phyloP scores from a whole-genome alignment of 1,140 invertebrate genomes.

The Oedothorax gibbosus region DNA sequence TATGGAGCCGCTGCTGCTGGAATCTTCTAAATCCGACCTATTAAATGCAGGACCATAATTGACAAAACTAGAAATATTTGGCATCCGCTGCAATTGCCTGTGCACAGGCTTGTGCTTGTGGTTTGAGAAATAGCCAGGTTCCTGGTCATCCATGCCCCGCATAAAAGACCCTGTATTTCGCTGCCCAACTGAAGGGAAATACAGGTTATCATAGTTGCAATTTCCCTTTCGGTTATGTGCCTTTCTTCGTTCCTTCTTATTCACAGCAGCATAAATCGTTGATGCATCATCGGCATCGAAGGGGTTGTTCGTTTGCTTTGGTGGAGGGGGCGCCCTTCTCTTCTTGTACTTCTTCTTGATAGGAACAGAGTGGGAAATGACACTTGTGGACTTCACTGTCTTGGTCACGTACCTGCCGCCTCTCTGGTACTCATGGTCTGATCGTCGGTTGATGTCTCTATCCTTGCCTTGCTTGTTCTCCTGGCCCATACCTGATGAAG shows the following conservation, averaged over 20 bases:
- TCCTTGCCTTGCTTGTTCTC: no score
- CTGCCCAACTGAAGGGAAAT: not conserved
- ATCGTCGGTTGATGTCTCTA: not conserved
- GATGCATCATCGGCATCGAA: not conserved
- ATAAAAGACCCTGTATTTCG: not conserved
- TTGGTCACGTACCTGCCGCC: constrained; percentile 5
- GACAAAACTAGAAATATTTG: not conserved
- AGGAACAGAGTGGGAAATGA: not conserved
- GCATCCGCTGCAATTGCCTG: not conserved
- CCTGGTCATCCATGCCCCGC: not conserved
- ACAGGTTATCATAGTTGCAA: not conserved
- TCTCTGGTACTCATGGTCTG: not conserved
- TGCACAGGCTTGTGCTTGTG: not conserved
- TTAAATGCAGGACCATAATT: not conserved
- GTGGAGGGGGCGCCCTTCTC: constrained; percentile 32
- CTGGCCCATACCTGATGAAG: not conserved
- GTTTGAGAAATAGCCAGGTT: not conserved
- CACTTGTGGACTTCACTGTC: constrained; percentile 6
- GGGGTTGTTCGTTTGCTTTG: not conserved
- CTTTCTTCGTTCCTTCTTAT: constrained; percentile 8
- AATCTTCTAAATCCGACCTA: constrained; percentile 1
- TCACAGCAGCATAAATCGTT: constrained; percentile 23
- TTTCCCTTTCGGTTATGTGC: not conserved
- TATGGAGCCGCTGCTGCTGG: constrained; percentile 19
- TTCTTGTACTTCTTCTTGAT: constrained; percentile 22